Percentiles rank a stretch among this genome's conserved stretches.
Conservation (phyloP, 2,888 invertebrate genomes). For the Drosophila basisetae region DNA sequence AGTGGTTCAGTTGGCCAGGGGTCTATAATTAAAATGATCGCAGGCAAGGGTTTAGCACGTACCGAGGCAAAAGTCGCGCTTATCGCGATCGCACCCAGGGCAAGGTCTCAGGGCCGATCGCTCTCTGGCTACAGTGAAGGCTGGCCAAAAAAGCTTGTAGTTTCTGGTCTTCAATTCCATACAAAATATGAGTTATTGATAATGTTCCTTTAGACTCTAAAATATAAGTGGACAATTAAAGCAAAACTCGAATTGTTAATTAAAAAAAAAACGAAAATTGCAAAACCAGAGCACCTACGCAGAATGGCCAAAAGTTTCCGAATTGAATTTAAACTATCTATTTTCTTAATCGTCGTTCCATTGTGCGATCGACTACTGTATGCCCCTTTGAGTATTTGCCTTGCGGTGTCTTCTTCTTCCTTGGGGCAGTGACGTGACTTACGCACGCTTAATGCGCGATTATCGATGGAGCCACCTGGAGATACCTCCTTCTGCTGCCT, state of each 20-base stretch:
- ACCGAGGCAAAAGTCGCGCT: conserved; percentile 81
- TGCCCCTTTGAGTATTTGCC: background rate
- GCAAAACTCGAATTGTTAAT: background rate
- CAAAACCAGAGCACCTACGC: background rate
- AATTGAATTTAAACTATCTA: background rate
- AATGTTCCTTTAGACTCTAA: background rate
- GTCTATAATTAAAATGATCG: conserved; percentile 75
- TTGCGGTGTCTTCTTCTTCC: conserved; percentile 16
- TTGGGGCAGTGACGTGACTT: conserved; percentile 69
- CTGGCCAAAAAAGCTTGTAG: background rate
- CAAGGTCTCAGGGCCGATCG: conserved; percentile 73
- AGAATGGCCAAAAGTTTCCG: no score
- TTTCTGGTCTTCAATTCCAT: background rate
- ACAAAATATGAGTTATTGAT: background rate
- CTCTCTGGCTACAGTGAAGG: conserved; percentile 1
- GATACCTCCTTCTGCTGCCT: background rate
- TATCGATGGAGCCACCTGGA: conserved; percentile 65
- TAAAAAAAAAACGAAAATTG: no score
- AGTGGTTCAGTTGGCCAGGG: conserved; percentile 29
- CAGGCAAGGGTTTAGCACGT: conserved; percentile 75
- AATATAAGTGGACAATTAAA: background rate
- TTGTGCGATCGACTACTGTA: background rate
- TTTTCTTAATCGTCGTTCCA: background rate
- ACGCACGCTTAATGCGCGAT: conserved; percentile 79
- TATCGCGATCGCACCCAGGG: conserved; percentile 82